phyloP scores from a whole-genome alignment of 2,113 vertebrate genomes.

The Poicephalus meyeri region DNA sequence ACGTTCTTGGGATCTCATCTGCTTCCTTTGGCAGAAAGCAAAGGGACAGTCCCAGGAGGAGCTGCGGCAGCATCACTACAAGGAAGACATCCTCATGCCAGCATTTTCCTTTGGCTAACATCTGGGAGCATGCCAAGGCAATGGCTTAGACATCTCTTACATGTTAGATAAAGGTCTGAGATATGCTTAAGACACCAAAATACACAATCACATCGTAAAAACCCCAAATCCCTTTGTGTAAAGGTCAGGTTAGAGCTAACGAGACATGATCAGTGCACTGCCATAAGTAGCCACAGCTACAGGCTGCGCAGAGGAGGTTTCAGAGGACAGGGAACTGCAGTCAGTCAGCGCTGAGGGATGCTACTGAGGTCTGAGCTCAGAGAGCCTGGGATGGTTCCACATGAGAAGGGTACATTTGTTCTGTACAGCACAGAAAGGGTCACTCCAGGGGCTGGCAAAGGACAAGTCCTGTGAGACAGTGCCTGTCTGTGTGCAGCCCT shows the following conservation, averaged over 20 bases:
- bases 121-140: neutral
- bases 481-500: neutral
- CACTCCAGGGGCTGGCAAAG: neutral
- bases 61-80: neutral
- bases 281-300: neutral
- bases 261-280: neutral
- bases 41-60: neutral
- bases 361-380: neutral
- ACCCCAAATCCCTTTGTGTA: fast-evolving
- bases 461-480: neutral
- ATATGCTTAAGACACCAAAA: neutral
- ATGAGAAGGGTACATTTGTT: neutral
- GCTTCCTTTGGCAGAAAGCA: neutral
- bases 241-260: neutral
- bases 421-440: neutral
- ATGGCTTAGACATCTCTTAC: fast-evolving
- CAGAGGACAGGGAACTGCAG: neutral
- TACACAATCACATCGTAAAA: neutral
- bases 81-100: neutral
- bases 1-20: neutral
- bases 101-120: neutral
- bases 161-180: neutral
- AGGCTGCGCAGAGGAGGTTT: neutral
- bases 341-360: fast-evolving
- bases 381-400: neutral